These are phyloP conservation scores for Sebastes fasciatus DNA, from an alignment of 2,113 vertebrate genomes.

Conservation along the genomic window DNA sequence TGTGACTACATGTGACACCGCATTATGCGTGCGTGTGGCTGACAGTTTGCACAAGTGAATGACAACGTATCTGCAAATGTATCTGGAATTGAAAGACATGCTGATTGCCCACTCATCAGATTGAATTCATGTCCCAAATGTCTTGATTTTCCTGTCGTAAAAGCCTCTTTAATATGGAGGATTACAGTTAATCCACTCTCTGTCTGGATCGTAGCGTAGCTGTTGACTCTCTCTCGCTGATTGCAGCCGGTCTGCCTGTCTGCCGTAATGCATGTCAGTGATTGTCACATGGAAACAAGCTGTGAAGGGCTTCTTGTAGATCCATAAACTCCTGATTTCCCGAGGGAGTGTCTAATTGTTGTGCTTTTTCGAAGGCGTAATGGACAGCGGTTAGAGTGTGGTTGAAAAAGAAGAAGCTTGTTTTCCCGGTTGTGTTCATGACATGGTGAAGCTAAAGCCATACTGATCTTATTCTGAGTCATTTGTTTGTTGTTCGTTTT, in stretches of 20 bases:
- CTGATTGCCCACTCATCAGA: conserved; percentile 25
- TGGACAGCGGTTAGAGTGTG: not conserved
- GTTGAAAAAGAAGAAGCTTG: not conserved
- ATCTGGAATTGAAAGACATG: conserved; percentile 3
- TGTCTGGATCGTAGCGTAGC: conserved; percentile 4
- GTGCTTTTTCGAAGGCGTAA: conserved; percentile 11
- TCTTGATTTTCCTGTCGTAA: conserved; percentile 27
- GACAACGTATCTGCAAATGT: not conserved
- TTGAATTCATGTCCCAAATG: conserved; percentile 23
- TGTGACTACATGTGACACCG: too few relatives aligned
- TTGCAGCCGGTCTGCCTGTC: not conserved
- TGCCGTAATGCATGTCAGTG: conserved; percentile 7
- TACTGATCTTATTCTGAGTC: not conserved
- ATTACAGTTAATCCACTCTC: conserved; percentile 50
- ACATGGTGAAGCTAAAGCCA: not conserved
- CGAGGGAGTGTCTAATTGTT: conserved; percentile 22
- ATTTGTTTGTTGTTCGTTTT: not conserved
- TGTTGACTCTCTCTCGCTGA: conserved; percentile 17
- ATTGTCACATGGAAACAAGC: conserved; percentile 10
- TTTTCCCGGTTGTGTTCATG: not conserved
- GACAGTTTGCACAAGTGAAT: not conserved
- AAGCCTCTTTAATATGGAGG: conserved; percentile 46
- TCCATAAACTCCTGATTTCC: not conserved
- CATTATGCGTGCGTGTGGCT: not conserved
- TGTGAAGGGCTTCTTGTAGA: not conserved